Evolutionary conservation across 2,113 vertebrate genomes (phyloP).

Genomic region (Sula dactylatra): DNA sequence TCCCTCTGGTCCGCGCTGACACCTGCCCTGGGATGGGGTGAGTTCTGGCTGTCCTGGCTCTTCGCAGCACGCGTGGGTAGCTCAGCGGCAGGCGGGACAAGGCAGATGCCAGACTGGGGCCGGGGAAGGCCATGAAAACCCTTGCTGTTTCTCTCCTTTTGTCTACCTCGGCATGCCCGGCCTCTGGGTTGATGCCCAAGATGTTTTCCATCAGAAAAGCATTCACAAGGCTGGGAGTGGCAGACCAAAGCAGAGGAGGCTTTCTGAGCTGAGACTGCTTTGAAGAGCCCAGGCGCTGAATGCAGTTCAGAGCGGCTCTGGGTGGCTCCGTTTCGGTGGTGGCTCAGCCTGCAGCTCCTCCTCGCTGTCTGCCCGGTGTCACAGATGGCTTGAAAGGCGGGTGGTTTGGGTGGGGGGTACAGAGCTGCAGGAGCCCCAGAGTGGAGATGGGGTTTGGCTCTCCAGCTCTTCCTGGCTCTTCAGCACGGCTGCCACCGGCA

Average conservation of each 20-base stretch:
- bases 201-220: neutral
- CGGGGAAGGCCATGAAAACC: neutral
- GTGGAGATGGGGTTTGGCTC: neutral
- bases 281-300: neutral
- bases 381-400: neutral
- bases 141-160: neutral
- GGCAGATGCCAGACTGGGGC: neutral
- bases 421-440: neutral
- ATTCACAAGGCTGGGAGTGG: too few relatives aligned
- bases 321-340: neutral
- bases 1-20: neutral
- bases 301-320: neutral
- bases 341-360: neutral
- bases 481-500: neutral
- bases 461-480: neutral
- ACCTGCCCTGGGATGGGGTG: neutral
- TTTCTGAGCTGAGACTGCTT: neutral
- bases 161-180: neutral
- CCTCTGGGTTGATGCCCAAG: neutral
- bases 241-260: neutral
- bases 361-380: too few relatives aligned
- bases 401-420: neutral
- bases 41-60: neutral
- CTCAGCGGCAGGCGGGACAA: neutral
- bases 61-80: fast-evolving